Conservation (phyloP, 2,797 vertebrate genomes). For the Megalops cyprinoides region DNA sequence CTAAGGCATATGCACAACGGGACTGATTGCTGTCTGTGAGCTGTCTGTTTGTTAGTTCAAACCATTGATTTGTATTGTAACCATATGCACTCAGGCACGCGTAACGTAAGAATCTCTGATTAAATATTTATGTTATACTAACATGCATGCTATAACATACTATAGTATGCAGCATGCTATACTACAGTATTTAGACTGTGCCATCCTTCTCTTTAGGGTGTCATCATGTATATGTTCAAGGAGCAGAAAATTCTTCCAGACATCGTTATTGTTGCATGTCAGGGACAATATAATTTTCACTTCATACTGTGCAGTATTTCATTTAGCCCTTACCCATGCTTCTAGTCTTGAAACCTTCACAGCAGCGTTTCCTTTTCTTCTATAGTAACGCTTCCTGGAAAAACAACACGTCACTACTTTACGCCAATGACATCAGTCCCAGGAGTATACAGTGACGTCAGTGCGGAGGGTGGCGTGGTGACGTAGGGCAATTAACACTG, state of each 20-base stretch:
- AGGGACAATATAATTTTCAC: neutral
- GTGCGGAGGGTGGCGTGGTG: constrained; percentile 78
- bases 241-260: no score
- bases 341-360: neutral
- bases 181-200: no score
- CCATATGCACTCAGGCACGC: no score
- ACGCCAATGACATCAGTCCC: constrained; percentile 72
- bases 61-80: no score
- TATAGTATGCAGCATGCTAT: no score
- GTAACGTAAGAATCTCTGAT: no score
- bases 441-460: constrained; percentile 65
- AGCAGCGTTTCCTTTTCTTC: constrained; percentile 41
- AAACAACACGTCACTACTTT: constrained; percentile 76
- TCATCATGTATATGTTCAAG: no score
- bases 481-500: constrained; percentile 74
- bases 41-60: neutral
- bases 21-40: neutral
- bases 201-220: no score
- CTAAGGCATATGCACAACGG: neutral
- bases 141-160: no score
- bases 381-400: constrained; percentile 73
- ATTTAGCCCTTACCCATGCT: neutral
- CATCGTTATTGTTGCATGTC: no score
- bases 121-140: no score
- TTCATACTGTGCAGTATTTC: neutral